These are phyloP conservation scores for Lochmaea capreae DNA, from an alignment of 2,888 invertebrate genomes.

Conservation along the genomic window DNA sequence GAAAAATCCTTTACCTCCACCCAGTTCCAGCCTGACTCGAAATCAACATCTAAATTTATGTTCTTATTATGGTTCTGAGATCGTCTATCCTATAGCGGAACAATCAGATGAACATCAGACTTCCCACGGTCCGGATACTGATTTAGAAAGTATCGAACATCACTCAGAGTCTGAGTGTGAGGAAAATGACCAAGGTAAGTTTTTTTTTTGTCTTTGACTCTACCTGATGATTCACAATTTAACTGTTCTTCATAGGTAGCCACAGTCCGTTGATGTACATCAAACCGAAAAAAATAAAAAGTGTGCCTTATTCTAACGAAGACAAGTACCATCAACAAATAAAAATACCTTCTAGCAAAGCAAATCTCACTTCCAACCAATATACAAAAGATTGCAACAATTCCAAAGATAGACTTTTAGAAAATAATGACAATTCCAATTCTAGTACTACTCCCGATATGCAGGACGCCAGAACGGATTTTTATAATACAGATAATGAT, in stretches of 20 bases:
- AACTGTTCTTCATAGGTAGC: conserved; percentile 60
- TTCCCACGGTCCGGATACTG: conserved; percentile 73
- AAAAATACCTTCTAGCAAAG: conserved; percentile 11
- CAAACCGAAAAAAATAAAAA: conserved; percentile 55
- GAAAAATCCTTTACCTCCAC: conserved; percentile 78
- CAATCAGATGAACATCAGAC: conserved; percentile 84
- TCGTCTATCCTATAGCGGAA: conserved; percentile 86
- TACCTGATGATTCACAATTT: background rate
- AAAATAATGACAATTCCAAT: conserved; percentile 70
- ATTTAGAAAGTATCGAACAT: conserved; percentile 69
- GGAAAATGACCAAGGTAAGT: conserved; percentile 73
- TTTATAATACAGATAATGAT: conserved; percentile 61
- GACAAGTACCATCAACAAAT: conserved; percentile 58
- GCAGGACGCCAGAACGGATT: conserved; percentile 64
- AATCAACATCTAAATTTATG: conserved; percentile 79
- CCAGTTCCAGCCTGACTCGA: conserved; percentile 76
- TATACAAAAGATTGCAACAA: conserved; percentile 73
- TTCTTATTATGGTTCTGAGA: conserved; percentile 75
- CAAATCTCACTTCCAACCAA: conserved; percentile 57
- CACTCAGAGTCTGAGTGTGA: conserved; percentile 77
- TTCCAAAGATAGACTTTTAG: conserved; percentile 78
- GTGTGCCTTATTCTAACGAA: conserved; percentile 52
- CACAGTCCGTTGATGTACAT: conserved; percentile 73
- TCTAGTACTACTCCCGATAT: conserved; percentile 64
- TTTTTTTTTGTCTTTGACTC: conserved; percentile 5